phyloP scores from a whole-genome alignment of 2,888 invertebrate genomes.

The Scrobipalpa costella region DNA sequence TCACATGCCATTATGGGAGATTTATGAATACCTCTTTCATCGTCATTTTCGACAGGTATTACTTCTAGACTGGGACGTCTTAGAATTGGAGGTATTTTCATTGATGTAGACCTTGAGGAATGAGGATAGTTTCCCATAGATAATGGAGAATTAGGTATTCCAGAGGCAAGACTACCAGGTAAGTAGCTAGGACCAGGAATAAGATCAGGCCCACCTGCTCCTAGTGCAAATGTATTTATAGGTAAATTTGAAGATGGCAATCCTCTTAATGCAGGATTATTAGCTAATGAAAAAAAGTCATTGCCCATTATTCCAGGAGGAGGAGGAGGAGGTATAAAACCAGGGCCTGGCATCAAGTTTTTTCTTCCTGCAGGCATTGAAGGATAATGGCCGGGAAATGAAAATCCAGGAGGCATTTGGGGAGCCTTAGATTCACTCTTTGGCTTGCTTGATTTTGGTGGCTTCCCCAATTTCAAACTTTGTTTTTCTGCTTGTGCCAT shows the following conservation, averaged over 20 bases:
- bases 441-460: constrained; percentile 65
- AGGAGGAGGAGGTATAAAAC: constrained; percentile 70
- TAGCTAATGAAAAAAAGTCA: constrained; percentile 68
- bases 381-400: constrained; percentile 60
- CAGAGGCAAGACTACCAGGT: constrained; percentile 56
- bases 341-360: constrained; percentile 79
- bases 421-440: constrained; percentile 69
- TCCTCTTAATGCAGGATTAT: constrained; percentile 73
- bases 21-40: constrained; percentile 66
- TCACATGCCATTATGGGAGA: constrained; percentile 59
- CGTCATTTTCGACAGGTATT: constrained; percentile 77
- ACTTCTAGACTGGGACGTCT: constrained; percentile 81
- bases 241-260: constrained; percentile 65
- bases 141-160: constrained; percentile 77
- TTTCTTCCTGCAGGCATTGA: constrained; percentile 75
- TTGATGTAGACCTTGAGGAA: constrained; percentile 80
- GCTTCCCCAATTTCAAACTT: constrained; percentile 62
- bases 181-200: constrained; percentile 80
- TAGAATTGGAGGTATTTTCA: constrained; percentile 81
- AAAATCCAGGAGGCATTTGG: constrained; percentile 70
- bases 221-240: constrained; percentile 77
- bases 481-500: constrained; percentile 67
- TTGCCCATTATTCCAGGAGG: constrained; percentile 71
- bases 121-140: constrained; percentile 78
- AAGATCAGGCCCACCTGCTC: constrained; percentile 81